Evolutionary conservation across 2,797 vertebrate genomes (phyloP), one percentile per base, ranked within the genome.

Genomic region (Pangasius macronema): DNA sequence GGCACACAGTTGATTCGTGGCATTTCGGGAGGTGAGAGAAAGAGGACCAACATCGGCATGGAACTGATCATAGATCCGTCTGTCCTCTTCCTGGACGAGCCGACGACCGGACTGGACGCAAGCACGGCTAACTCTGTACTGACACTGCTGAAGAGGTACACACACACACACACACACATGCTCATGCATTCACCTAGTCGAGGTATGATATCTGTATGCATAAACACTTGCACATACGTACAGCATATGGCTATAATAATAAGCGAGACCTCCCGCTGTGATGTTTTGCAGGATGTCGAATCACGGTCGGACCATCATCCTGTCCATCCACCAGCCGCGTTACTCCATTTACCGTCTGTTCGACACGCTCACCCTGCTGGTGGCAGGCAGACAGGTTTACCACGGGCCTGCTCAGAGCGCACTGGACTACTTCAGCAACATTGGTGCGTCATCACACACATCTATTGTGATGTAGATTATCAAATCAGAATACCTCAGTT

Each of bases 11-110:
- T 97, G 86, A 96, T 97, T 51, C 94, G 96, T 0, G 95, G 96
- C 1, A 90, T 97, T 87, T 97, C 96, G 0, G 96, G 96, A 5
- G 96, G 96, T 0, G 96, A 97, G 89, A 95, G 96, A 92, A 97
- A 97, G 91, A 94, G 96, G 91, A 97, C 96, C 3, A 96, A 96
- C 88, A 97, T 97, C 14, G 96, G 96, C 13, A 96, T 95, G 96
- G 96, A 97, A 92, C 95, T 97, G 30, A 96, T 97, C 89, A 97
- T 95, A 0, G 95, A 97, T 90, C 95, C 95, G 0, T 82, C 95
- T 0, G 96, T 97, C 33, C 95, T 97, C 24, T 97, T 97, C 92
- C 94, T 97, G 93, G 95, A 97, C 6, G 96, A 97, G 81, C 95
- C 95, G 3, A 96, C 96, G 39, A 96, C 96, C 0, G 96, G 96